Base-by-base conservation (phyloP, 2,888 invertebrate species). In the Yponomeuta malinellus region DNA sequence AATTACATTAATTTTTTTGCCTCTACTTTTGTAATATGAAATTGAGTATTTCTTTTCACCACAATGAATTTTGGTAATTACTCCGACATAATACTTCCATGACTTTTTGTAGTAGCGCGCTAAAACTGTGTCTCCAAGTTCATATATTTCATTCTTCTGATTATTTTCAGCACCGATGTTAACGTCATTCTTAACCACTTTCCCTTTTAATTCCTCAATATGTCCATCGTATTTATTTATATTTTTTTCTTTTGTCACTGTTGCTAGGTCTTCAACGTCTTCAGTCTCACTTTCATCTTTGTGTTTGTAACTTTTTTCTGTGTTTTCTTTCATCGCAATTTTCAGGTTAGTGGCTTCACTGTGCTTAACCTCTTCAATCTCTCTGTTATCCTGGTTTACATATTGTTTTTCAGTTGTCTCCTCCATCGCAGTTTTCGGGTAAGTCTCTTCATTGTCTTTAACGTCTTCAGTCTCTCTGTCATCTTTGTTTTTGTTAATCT, bases 31-130 rank as follows among this genome's bases (percentile, higher is more conserved):
- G 63, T 63, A 63, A 63, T 63, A 63, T 12, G 63, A 63, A 12
- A 63, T 63, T 63, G 63, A 63, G 63, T 63, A 63, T 63, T 63
- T 63, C 63, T 63, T 63, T 63, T 63, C 63, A 63, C 63, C 63
- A 63, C 63, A 63, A 63, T 63, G 63, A 63, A 63, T 63, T 23
- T 63, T 63, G 63, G 63, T 63, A 63, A 63, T 63, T 63, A 63
- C 63, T 63, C 63, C 63, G 15, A 63, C 63, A 63, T 63, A 63
- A 63, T 63, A 63, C 63, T 63, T 63, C 63, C 63, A 63, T 63
- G 63, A 6, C 63, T 63, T 63, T 63, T 63, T 63, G 63, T 63
- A 63, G 63, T 63, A 63, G 63, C 63, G 63, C 63, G 63, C 63
- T 63, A 63, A 63, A 63, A 63, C 63, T 63, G 63, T 63, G 63